Base-by-base conservation (phyloP, 2,113 vertebrate genomes). In the Bos javanicus region DNA sequence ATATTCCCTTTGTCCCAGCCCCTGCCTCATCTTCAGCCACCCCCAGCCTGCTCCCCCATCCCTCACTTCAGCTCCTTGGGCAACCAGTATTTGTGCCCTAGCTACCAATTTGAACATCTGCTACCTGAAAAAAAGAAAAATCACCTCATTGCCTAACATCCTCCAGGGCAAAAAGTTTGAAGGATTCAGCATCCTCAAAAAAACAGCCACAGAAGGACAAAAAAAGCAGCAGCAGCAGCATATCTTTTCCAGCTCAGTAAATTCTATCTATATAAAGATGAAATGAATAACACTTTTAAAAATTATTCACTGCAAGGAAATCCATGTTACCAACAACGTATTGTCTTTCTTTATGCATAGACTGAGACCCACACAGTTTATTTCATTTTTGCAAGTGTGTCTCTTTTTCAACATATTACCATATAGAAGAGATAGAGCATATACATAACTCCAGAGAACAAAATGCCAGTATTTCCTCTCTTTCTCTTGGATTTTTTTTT, bases 21-120 rank as follows among this genome's bases (percentile, higher is more conserved):
- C 39, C 52, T 52, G 71, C 30, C 78, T 91, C 62, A 9, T 43
- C 67, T 80, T 96, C 81, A 60, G 62, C 39, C 14, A 60, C 26
- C 19, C 84, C 60, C n/a, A 21, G 11, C 28, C 71, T 60, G 13
- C 3, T 78, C 25, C 25, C 84, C 54, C 30, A 93, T 50, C 52
- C 89, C 81, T 87, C 94, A 64, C 62, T 96, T 93, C 54, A 48
- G 54, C 85, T 96, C 90, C 36, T 64, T 95, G 90, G 67, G 43
- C 56, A 97, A 97, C 59, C 74, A 50, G 39, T 74, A 91, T 88
- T 84, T 74, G 64, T n/a, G 59, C 59, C 67, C 67, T 87, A 89
- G 57, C 74, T 97, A 97, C 95, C 93, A 94, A 91, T 82, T 28
- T 95, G 80, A 97, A 95, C 96, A 97, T 94, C 96, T 97, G 94